A percentile compares a stretch with the other conserved stretches of the same genome.
Conservation (phyloP, 64 coral and sea anemone species). For the Pachyseris speciosa region DNA sequence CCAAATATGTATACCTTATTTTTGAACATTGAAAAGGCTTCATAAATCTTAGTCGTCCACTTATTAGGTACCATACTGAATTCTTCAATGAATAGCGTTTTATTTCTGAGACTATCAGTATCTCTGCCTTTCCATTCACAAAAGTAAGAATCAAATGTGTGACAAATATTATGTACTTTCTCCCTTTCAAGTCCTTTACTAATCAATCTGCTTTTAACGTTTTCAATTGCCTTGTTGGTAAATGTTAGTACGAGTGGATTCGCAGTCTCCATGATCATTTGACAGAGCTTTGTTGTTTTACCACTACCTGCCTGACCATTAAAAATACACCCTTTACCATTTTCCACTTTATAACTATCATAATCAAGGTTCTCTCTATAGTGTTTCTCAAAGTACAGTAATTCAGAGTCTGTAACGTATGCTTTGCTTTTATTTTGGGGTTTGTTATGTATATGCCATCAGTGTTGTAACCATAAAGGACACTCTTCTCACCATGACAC, state of each 20-base stretch:
- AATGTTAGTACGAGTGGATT: not conserved
- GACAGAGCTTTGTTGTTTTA: conserved; percentile 15
- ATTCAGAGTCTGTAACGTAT: not conserved
- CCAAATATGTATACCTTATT: conserved; percentile 22
- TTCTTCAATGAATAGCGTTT: conserved; percentile 54
- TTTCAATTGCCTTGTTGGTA: not conserved
- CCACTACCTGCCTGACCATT: conserved; percentile 11
- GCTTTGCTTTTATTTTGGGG: not conserved
- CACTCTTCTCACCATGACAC: too few species aligned
- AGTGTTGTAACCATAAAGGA: too few species aligned
- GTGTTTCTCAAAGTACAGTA: conserved; percentile 42
- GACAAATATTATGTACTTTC: conserved; percentile 18
- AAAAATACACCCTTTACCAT: not conserved
- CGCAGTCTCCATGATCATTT: not conserved
- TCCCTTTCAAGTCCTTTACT: too few species aligned
- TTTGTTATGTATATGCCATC: too few species aligned
- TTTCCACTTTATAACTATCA: not conserved
- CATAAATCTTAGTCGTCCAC: conserved; percentile 12
- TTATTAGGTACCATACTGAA: conserved; percentile 46
- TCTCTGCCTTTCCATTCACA: not conserved
- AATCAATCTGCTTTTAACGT: not conserved
- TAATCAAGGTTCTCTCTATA: conserved; percentile 27
- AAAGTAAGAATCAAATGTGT: conserved; percentile 42
- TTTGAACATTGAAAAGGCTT: not conserved
- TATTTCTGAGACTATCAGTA: not conserved